These are phyloP conservation scores for Corythornis cristatus DNA, from an alignment of 2,113 vertebrate species.

Conservation along the genomic window DNA sequence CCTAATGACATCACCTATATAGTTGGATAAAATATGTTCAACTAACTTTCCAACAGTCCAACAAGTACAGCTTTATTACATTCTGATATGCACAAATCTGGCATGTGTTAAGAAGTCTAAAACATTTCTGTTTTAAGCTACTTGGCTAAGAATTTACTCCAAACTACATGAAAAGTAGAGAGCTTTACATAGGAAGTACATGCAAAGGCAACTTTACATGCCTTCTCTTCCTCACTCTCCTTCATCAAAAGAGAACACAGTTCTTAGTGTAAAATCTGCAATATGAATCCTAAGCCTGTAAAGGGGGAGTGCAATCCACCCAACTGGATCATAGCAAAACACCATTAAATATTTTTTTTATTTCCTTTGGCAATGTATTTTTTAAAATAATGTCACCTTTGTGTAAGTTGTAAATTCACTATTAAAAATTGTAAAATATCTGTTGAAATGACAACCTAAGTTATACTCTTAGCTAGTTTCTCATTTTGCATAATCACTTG, in stretches of 20 bases:
- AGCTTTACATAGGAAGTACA: neutral
- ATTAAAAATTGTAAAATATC: neutral
- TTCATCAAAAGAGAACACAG: neutral
- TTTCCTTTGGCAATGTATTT: neutral
- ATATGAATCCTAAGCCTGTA: neutral
- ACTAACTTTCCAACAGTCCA: neutral
- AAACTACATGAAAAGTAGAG: neutral
- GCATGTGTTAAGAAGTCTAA: neutral
- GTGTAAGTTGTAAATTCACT: neutral
- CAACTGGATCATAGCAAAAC: neutral
- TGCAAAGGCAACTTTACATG: neutral
- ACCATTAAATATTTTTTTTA: neutral
- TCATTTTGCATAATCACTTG: slow-evolving; percentile 36
- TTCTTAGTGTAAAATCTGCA: neutral
- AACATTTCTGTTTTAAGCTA: neutral
- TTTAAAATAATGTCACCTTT: neutral
- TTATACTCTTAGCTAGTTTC: neutral
- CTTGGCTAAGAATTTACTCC: neutral
- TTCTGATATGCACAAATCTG: neutral
- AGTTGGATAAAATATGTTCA: neutral
- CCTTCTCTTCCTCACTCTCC: neutral
- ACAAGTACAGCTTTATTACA: neutral
- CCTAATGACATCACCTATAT: neutral
- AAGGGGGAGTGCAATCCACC: neutral
- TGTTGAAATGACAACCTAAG: neutral